These are phyloP conservation scores for Leptopterna dolabrata DNA, from an alignment of 2,888 invertebrate genomes.

Conservation along the genomic window DNA sequence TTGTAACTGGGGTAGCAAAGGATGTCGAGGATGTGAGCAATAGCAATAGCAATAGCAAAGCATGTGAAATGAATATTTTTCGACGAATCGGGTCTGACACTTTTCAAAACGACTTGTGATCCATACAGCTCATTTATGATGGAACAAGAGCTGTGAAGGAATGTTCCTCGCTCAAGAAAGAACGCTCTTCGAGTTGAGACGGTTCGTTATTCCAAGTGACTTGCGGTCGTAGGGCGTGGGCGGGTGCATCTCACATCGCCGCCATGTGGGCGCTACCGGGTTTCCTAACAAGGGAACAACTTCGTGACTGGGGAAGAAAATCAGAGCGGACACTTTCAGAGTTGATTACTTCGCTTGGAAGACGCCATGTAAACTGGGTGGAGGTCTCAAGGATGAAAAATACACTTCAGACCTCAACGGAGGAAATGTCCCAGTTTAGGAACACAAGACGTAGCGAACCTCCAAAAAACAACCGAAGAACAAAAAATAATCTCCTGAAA, in stretches of 20 bases:
- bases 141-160: neutral
- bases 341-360: neutral
- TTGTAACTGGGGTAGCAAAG: too few species aligned
- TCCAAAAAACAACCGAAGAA: too few species aligned
- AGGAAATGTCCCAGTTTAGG: too few species aligned
- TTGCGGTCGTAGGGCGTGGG: neutral
- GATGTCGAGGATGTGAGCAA: too few species aligned
- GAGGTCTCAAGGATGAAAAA: neutral
- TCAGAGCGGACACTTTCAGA: neutral
- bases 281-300: neutral
- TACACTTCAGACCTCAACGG: too few species aligned
- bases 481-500: too few species aligned
- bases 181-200: neutral
- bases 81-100: too few species aligned
- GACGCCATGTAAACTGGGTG: neutral
- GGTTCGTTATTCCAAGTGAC: slow-evolving; percentile 1
- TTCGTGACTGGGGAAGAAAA: neutral
- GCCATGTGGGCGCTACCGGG: neutral
- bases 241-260: neutral
- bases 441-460: too few species aligned
- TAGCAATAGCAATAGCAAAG: too few species aligned
- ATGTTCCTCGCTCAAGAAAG: neutral
- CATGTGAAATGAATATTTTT: too few species aligned
- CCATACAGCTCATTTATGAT: too few species aligned
- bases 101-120: too few species aligned